Conservation (phyloP, 1,140 invertebrate genomes). For the Epicauta chinensis region DNA sequence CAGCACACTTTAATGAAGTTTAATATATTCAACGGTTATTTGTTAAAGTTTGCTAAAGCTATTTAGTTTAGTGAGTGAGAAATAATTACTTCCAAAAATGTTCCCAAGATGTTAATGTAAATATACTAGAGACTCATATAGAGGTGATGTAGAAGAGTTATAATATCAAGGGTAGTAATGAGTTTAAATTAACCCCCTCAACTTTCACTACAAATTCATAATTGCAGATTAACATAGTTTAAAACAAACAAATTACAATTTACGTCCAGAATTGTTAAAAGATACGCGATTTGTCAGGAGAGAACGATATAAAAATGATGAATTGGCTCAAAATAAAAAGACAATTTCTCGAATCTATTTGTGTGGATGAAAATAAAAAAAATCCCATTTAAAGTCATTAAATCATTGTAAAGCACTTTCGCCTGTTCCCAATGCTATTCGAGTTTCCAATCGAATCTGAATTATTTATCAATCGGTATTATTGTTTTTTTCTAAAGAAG, state of each 20-base stretch:
- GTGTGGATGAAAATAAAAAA: slow-evolving; percentile 27
- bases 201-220: slow-evolving; percentile 15
- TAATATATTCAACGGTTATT: slow-evolving; percentile 12
- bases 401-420: slow-evolving; percentile 28
- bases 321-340: slow-evolving; percentile 25
- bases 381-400: slow-evolving; percentile 25
- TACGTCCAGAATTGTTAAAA: no score
- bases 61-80: slow-evolving; percentile 13
- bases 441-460: no score
- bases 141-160: slow-evolving; percentile 8
- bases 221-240: slow-evolving; percentile 5
- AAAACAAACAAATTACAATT: no score
- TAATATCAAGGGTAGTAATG: slow-evolving; percentile 2
- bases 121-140: slow-evolving; percentile 6
- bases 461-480: no score
- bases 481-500: no score
- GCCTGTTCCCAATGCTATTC: no score
- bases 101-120: slow-evolving; percentile 16
- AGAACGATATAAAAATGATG: slow-evolving; percentile 25
- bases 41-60: slow-evolving; percentile 10
- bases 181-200: slow-evolving; percentile 6
- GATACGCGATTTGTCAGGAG: no score
- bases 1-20: slow-evolving; percentile 1
- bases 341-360: slow-evolving; percentile 20
- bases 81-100: slow-evolving; percentile 16